Base-by-base conservation (phyloP, 2,888 invertebrate species). In the Nephrotoma flavescens region DNA sequence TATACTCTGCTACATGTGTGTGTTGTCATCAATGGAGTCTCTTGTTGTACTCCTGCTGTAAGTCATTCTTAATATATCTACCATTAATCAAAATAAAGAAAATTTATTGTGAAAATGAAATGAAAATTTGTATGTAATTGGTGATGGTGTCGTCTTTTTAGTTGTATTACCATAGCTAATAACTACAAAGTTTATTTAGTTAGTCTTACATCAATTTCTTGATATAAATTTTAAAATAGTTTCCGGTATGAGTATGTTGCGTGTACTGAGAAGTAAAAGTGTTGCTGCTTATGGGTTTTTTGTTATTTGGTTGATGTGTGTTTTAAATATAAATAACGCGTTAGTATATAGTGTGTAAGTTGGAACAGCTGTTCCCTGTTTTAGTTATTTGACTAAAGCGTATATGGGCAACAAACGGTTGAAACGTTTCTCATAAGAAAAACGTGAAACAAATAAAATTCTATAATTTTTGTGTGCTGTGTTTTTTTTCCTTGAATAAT, bases 1-100 rank as follows among this genome's bases (percentile, higher is more conserved):
- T 97, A 97, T 93, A 97, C 97, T 90, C 96, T 96, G 91, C 94
- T 97, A 89, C 97, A 97, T 93, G 97, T 97, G 92, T 97, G 97
- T 93, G 96, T 96, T 91, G 92, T 94, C 90, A 95, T 96, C 93
- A 96, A 96, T 95, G 96, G 95, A 92, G 94, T 94, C 90, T 95
- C 95, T 89, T 96, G 96, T 94, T 96, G 96, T 94, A 95, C 96
- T 88, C 95, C 95, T 89, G 93, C 94, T 90, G 95, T 95, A 95
- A 95, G 95, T 95, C 89, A 31, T 71, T 71, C 71, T 71, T 71
- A 71, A 71, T 71, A 71, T 71, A 71, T 71, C 71, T 87, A 86
- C 88, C 88, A 87, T 87, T 85, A 71, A 71, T 71, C 71, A 71
- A 71, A 31, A 71, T 71, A 71, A 71, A 86, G 31, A 83, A 86